Evolutionary conservation across 2,888 invertebrate species (phyloP), one percentile per base, ranked within the genome.

Genomic region (Ischnura elegans): DNA sequence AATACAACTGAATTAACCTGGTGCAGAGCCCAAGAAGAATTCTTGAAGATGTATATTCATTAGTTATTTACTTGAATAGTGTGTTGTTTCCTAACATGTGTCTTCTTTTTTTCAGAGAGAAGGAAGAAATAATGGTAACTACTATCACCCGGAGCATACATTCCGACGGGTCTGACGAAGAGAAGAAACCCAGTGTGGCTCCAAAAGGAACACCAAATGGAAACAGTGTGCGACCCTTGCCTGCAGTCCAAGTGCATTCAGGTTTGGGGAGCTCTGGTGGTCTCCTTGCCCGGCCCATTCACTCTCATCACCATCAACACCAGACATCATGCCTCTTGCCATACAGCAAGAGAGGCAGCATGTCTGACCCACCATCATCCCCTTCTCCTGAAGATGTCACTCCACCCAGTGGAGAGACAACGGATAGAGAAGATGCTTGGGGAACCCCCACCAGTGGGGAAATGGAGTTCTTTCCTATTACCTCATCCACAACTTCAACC

Each of bases 391-490:
- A 95, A 55, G 97, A 97, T 95, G 98, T 98, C 95, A 98, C 98
- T 94, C 97, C 97, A 8, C 98, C 98, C 95, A 98, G 98, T 0
- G 98, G 98, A 87, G 98, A 98, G 0, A 98, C 98, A 0, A 97
- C 97, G 0, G 98, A 98, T 4, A 98, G 98, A 0, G 98, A 98
- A 95, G 98, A 98, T 95, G 97, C 98, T 45, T 98, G 98, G 98
- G 98, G 98, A 0, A 98, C 98, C 0, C 98, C 98, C 5, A 98
- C 98, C 0, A 98, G 98, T 94, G 98, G 98, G 42, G 94, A 93
- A 36, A 46, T 46, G 93, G 93, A 76, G 51, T 93, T 87, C 55
- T 87, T 93, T 47, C 87, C 66, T 36, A 87, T 85, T 46, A 42
- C 90, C 13, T 61, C 90, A 25, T 90, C 90, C 25, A 55, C 90